Percentiles rank a stretch among this genome's conserved stretches.
phyloP scores from a whole-genome alignment of 1,140 invertebrate species.

The Zaprionus ornatus region DNA sequence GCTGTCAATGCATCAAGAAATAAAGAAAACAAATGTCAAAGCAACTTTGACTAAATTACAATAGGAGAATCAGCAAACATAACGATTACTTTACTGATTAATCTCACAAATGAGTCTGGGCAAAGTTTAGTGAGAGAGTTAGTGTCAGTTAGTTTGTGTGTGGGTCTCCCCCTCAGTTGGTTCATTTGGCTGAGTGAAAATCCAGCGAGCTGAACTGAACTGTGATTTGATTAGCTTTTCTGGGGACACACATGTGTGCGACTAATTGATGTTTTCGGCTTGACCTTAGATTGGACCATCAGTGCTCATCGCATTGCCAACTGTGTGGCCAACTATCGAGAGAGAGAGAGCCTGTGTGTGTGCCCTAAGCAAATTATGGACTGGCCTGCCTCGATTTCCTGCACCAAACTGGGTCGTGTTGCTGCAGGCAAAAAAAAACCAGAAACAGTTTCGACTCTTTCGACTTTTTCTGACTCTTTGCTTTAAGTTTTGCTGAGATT shows the following conservation, averaged over 20 bases:
- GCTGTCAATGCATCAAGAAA: too few relatives aligned
- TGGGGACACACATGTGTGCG: not conserved
- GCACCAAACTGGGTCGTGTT: not conserved
- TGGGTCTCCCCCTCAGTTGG: not conserved
- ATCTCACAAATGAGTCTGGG: not conserved
- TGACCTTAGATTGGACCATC: not conserved
- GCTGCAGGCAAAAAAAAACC: not conserved
- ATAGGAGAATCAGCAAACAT: not conserved
- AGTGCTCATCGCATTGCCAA: not conserved
- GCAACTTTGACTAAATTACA: not conserved
- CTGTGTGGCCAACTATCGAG: not conserved
- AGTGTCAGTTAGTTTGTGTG: not conserved
- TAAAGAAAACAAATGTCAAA: too few relatives aligned
- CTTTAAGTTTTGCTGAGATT: not conserved
- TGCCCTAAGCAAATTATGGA: not conserved
- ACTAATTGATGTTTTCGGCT: constrained; percentile 3
- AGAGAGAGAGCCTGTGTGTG: not conserved
- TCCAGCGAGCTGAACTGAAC: not conserved
- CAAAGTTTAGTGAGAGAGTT: not conserved
- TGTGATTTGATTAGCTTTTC: not conserved
- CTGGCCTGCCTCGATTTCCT: constrained; percentile 1
- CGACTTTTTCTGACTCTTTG: not conserved
- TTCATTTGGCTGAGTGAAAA: not conserved
- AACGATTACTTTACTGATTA: not conserved
- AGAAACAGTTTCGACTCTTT: not conserved